phyloP scores from a whole-genome alignment of 2,797 vertebrate species.

The Acanthurus leucopareius region DNA sequence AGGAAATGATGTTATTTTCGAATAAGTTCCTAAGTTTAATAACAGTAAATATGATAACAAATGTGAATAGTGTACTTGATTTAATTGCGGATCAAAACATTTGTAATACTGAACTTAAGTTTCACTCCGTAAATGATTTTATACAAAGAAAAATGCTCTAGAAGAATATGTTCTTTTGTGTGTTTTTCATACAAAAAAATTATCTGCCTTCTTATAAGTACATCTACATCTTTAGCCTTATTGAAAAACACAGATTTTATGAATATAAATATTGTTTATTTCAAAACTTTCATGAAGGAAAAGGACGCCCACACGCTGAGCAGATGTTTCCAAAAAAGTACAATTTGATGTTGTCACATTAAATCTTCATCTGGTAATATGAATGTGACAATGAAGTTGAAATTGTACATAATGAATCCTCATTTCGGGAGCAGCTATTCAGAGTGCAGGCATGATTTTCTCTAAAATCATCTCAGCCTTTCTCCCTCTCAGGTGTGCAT shows the following conservation, averaged over 20 bases:
- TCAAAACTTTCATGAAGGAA: background rate
- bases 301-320: background rate
- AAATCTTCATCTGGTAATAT: background rate
- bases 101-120: background rate
- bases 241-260: background rate
- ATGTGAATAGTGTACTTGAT: background rate
- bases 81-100: background rate
- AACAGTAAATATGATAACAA: background rate
- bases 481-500: background rate
- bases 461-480: background rate
- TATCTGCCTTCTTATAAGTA: background rate
- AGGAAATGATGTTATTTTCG: slow-evolving; percentile 2
- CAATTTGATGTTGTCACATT: background rate
- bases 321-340: background rate
- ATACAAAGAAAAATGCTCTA: too few relatives aligned
- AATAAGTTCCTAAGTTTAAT: background rate
- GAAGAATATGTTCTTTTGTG: too few relatives aligned
- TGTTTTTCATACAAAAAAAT: background rate
- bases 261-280: slow-evolving; percentile 3
- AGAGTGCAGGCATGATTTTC: background rate
- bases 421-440: background rate
- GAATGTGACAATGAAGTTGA: background rate
- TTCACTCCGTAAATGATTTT: too few relatives aligned
- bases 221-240: background rate
- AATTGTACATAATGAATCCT: background rate